Evolutionary conservation across 2,888 invertebrate genomes (phyloP).

Genomic region (Nycteola revayana): DNA sequence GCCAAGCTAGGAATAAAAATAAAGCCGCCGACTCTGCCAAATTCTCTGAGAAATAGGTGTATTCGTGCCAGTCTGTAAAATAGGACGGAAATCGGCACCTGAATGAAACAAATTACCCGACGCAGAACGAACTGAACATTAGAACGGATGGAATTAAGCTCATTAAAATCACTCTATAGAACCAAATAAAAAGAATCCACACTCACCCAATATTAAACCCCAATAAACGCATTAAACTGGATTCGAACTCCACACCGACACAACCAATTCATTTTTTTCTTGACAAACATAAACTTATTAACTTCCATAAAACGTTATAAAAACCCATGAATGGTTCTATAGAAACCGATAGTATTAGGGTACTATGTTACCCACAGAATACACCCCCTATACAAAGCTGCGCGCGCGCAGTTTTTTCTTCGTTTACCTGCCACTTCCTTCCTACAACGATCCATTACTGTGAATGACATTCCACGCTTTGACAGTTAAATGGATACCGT

Average conservation of each 20-base stretch:
- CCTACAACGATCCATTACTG: constrained; percentile 74
- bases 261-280: constrained; percentile 29
- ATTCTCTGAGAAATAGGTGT: no score
- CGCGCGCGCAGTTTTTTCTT: constrained; percentile 58
- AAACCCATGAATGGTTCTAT: constrained; percentile 32
- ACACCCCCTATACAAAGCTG: constrained; percentile 41
- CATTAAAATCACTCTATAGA: no score
- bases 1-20: no score
- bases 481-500: constrained; percentile 70
- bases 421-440: constrained; percentile 79
- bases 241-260: constrained; percentile 10
- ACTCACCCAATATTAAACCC: constrained; percentile 1
- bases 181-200: not conserved
- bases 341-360: constrained; percentile 10
- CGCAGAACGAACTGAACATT: no score
- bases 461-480: constrained; percentile 72
- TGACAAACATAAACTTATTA: constrained; percentile 42
- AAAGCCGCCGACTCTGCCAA: no score
- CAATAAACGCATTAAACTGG: constrained; percentile 12
- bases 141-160: no score
- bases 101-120: no score
- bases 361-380: constrained; percentile 39
- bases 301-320: constrained; percentile 38
- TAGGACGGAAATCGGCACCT: no score
- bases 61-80: no score